Evolutionary conservation across 1,140 invertebrate genomes (phyloP).

Genomic region (Bombus polaris): DNA sequence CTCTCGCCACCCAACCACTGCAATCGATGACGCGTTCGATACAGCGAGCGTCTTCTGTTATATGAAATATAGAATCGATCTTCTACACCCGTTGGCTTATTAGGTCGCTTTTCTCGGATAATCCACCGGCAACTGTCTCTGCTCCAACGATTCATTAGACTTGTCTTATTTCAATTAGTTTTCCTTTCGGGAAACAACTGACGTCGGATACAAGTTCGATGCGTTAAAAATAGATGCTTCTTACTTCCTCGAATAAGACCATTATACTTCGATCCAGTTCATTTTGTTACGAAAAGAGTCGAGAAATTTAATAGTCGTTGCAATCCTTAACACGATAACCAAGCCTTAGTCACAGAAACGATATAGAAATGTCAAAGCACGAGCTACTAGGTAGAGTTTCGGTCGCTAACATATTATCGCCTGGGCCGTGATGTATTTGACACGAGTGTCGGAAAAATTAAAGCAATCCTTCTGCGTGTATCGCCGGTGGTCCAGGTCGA

Average conservation of each 20-base stretch:
- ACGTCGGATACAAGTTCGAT: not conserved
- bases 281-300: not conserved
- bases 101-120: not conserved
- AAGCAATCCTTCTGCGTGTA: constrained; percentile 78
- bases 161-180: not conserved
- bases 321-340: not conserved
- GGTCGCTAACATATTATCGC: constrained; percentile 77
- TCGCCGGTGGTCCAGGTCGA: constrained; percentile 75
- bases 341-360: not conserved
- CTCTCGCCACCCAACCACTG: constrained; percentile 69
- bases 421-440: constrained; percentile 78
- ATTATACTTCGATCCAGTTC: too few species aligned
- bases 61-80: constrained; percentile 18
- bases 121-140: not conserved
- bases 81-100: constrained; percentile 9
- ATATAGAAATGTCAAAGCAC: not conserved
- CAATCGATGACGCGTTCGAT: constrained; percentile 57
- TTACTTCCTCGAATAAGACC: not conserved
- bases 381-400: not conserved
- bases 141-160: not conserved
- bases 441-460: constrained; percentile 80
- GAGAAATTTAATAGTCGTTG: not conserved
- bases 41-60: not conserved
- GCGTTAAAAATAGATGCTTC: not conserved
- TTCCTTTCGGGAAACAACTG: not conserved